phyloP scores from a whole-genome alignment of 2,113 vertebrate genomes.

The Scolopax mira region DNA sequence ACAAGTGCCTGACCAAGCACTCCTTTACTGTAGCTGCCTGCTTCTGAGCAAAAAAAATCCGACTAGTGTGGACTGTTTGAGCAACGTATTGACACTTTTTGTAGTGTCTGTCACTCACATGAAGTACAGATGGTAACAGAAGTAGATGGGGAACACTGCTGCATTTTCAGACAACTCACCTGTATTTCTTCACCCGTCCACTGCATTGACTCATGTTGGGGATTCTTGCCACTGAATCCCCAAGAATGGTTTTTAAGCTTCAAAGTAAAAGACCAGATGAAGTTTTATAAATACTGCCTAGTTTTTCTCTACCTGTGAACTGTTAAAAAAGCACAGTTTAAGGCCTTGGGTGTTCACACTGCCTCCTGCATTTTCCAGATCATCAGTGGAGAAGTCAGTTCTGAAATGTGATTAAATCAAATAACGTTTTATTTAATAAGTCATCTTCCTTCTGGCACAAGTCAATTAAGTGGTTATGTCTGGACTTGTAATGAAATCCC shows the following conservation, averaged over 20 bases:
- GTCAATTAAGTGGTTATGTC: background rate
- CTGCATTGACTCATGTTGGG: background rate
- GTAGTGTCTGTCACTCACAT: background rate
- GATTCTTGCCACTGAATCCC: background rate
- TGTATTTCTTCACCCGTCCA: background rate
- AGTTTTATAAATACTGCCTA: background rate
- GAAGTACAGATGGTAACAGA: background rate
- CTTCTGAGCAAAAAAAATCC: background rate
- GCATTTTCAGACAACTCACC: background rate
- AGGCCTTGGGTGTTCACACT: background rate
- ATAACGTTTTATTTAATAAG: background rate
- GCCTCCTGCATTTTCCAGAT: background rate
- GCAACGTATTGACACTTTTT: background rate
- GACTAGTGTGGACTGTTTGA: background rate
- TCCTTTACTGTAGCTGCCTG: background rate
- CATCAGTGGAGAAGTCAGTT: background rate
- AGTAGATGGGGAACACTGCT: background rate
- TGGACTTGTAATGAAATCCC: background rate
- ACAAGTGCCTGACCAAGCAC: background rate
- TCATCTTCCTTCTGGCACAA: background rate
- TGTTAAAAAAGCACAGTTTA: background rate
- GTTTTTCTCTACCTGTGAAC: background rate
- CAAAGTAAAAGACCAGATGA: background rate
- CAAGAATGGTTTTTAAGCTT: background rate
- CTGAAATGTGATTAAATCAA: background rate